These are phyloP conservation scores for Andrena minutula DNA, from an alignment of 2,888 invertebrate species.

Conservation along the genomic window DNA sequence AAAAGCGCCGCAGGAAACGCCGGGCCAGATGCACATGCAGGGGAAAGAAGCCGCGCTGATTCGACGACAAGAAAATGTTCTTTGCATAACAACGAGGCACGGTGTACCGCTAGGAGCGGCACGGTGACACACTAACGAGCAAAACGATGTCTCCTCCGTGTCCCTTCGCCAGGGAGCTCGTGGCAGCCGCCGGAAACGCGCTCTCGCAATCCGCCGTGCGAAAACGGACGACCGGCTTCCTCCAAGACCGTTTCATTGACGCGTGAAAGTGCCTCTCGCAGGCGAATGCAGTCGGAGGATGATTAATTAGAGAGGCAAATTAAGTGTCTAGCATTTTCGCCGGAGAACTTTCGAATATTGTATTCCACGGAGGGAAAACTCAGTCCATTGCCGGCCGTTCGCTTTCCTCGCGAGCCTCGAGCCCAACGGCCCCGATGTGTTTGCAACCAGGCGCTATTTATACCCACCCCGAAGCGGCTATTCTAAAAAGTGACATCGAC, in stretches of 20 bases:
- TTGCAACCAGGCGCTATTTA: slow-evolving; percentile 67
- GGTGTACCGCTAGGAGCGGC: slow-evolving; percentile 71
- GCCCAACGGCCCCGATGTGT: slow-evolving; percentile 69
- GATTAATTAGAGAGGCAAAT: slow-evolving; percentile 1
- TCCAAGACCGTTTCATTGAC: background rate
- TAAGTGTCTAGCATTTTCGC: background rate
- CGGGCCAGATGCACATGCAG: background rate
- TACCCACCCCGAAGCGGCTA: slow-evolving; percentile 28
- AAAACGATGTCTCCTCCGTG: slow-evolving; percentile 54
- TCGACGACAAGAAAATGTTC: slow-evolving; percentile 64
- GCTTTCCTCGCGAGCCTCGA: slow-evolving; percentile 20
- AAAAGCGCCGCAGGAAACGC: background rate
- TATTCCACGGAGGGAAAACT: background rate
- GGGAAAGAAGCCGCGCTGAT: slow-evolving; percentile 42
- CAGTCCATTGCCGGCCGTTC: slow-evolving; percentile 3
- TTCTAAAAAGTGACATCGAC: slow-evolving; percentile 50
- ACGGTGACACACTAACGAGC: slow-evolving; percentile 74
- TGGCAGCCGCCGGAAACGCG: slow-evolving; percentile 53
- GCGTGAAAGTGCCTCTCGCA: background rate
- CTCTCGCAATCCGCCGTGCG: slow-evolving; percentile 21
- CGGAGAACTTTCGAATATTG: background rate
- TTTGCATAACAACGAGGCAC: slow-evolving; percentile 68
- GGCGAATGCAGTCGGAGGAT: background rate
- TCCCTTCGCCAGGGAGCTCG: slow-evolving; percentile 35
- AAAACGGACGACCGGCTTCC: slow-evolving; percentile 16